phyloP scores from a whole-genome alignment of 2,797 vertebrate species.

The Microtus obscurus region DNA sequence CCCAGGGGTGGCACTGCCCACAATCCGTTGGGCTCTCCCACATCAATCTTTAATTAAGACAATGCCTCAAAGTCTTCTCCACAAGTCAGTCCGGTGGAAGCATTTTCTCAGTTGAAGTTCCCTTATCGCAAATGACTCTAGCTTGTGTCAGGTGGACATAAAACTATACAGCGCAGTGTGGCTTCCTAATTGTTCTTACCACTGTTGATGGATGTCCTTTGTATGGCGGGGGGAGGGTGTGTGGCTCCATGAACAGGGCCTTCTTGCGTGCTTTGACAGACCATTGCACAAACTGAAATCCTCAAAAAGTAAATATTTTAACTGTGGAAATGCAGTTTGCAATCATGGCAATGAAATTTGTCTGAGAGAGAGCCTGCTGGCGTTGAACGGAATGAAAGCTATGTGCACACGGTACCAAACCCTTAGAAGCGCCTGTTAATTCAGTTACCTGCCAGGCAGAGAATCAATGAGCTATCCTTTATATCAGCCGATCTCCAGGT shows the following conservation, averaged over 20 bases:
- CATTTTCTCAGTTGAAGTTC: background rate
- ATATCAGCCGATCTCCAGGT: background rate
- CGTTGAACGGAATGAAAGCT: background rate
- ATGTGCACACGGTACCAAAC: background rate
- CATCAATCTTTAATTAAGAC: background rate
- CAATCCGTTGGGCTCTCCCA: background rate
- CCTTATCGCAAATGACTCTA: background rate
- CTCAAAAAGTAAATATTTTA: constrained; percentile 32
- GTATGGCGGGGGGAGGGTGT: too few species aligned
- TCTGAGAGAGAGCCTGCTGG: background rate
- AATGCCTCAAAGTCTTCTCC: background rate
- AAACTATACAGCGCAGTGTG: background rate
- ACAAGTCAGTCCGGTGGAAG: background rate
- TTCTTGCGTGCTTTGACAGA: constrained; percentile 10
- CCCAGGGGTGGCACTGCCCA: background rate
- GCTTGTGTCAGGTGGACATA: background rate
- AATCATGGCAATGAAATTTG: background rate
- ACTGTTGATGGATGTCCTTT: background rate
- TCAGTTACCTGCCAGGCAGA: background rate
- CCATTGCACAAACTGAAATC: background rate
- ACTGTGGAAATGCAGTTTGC: background rate
- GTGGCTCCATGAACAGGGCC: background rate
- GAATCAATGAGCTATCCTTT: background rate
- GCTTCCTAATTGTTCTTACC: background rate
- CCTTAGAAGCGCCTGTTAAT: background rate